phyloP scores from a whole-genome alignment of 2,888 invertebrate genomes.

The Sarcophaga carnaria region DNA sequence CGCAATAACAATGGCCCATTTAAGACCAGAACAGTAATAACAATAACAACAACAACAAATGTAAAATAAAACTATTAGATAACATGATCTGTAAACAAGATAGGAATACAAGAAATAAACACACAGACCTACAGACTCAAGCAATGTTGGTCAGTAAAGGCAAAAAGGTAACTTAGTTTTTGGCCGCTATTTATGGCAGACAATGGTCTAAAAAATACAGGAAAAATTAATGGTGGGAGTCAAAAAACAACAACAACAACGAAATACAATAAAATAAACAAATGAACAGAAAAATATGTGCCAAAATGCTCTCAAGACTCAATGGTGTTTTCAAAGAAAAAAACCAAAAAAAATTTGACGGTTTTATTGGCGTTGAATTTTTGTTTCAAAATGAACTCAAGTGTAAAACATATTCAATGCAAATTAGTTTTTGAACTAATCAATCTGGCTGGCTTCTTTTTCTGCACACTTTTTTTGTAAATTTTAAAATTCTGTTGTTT shows the following conservation, averaged over 20 bases:
- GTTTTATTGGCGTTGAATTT: slow-evolving; percentile 7
- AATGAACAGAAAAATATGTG: slow-evolving; percentile 53
- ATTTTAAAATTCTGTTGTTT: slow-evolving; percentile 32
- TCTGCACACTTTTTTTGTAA: slow-evolving; percentile 1
- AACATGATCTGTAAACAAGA: slow-evolving; percentile 44
- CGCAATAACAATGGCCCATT: slow-evolving; percentile 50
- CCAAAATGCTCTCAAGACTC: not conserved
- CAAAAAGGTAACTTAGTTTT: slow-evolving; percentile 27
- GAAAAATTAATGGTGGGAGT: slow-evolving; percentile 67
- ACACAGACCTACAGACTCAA: not conserved
- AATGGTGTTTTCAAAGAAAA: not conserved
- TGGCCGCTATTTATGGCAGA: slow-evolving; percentile 2
- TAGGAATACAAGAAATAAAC: not conserved
- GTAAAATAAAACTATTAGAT: not conserved
- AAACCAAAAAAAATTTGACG: not conserved
- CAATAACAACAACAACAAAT: not conserved
- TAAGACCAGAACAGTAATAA: slow-evolving; percentile 32
- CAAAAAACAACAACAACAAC: slow-evolving; percentile 11
- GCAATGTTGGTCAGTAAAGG: slow-evolving; percentile 56
- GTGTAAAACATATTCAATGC: slow-evolving; percentile 60
- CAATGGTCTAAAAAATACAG: slow-evolving; percentile 36
- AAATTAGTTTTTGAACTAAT: slow-evolving; percentile 60
- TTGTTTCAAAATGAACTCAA: slow-evolving; percentile 56
- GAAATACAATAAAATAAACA: not conserved
- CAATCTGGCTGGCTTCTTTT: slow-evolving; percentile 1